These are phyloP conservation scores for Natrix natrix DNA, from an alignment of 2,797 vertebrate species.

Conservation along the genomic window DNA sequence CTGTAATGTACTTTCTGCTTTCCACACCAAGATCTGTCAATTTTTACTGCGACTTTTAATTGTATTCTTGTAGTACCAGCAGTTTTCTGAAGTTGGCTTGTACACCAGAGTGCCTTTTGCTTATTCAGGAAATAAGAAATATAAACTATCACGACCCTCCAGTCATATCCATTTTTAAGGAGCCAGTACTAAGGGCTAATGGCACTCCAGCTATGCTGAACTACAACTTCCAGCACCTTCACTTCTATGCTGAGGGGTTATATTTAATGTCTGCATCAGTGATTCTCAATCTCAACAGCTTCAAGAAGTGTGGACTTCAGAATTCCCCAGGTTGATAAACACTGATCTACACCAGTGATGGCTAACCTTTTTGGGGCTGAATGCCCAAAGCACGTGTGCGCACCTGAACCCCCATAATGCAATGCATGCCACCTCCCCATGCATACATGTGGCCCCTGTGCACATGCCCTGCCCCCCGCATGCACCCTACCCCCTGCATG, in stretches of 20 bases:
- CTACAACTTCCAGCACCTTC: background rate
- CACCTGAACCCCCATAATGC: no score
- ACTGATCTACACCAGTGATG: background rate
- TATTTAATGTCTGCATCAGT: background rate
- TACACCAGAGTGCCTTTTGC: slow-evolving; percentile 44
- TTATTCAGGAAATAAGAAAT: slow-evolving; percentile 22
- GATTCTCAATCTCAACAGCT: background rate
- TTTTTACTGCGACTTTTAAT: slow-evolving; percentile 78
- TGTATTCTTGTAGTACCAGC: slow-evolving; percentile 71
- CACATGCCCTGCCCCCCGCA: no score
- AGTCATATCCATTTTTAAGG: slow-evolving; percentile 18
- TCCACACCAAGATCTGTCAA: slow-evolving; percentile 68
- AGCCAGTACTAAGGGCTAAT: background rate
- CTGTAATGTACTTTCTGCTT: slow-evolving; percentile 75
- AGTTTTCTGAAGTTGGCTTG: slow-evolving; percentile 61
- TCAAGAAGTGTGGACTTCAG: background rate
- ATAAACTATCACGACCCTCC: slow-evolving; percentile 4
- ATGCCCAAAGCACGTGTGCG: no score
- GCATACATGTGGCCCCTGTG: no score
- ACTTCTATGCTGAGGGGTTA: background rate
- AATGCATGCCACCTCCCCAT: no score
- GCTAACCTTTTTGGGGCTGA: no score
- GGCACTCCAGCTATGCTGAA: background rate
- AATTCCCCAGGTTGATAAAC: background rate
- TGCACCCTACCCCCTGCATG: no score